These are phyloP conservation scores for Aramus guarauna DNA, from an alignment of 2,113 vertebrate genomes.

Conservation along the genomic window DNA sequence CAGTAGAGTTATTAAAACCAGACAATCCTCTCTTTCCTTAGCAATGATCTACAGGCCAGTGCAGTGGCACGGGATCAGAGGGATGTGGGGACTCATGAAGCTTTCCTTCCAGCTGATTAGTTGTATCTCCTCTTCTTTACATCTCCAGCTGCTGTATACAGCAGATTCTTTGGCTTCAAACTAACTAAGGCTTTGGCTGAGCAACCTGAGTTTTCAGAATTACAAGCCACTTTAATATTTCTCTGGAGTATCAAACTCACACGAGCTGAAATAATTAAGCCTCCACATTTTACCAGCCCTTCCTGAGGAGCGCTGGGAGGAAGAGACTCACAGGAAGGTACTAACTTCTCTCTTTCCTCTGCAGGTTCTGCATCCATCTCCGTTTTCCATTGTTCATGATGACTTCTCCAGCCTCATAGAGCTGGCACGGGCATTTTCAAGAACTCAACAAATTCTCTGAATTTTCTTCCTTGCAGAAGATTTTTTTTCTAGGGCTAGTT, in stretches of 20 bases:
- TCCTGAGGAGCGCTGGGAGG: neutral
- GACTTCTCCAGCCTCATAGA: neutral
- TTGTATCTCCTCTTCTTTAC: neutral
- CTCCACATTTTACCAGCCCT: neutral
- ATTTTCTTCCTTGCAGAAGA: neutral
- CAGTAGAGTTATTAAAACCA: neutral
- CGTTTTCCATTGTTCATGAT: neutral
- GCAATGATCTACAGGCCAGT: neutral
- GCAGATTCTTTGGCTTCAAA: neutral
- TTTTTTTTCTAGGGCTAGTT: neutral
- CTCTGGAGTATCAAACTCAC: neutral
- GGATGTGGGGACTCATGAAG: neutral
- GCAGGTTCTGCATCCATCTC: neutral
- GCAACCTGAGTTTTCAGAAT: neutral
- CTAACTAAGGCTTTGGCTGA: neutral
- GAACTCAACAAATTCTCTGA: neutral
- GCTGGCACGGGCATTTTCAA: neutral
- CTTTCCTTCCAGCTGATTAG: neutral
- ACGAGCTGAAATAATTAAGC: neutral
- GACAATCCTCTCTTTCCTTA: neutral
- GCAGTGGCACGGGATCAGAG: neutral
- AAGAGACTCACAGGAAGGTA: neutral
- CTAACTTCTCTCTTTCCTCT: neutral
- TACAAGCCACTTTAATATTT: neutral
- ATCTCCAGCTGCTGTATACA: neutral